phyloP scores from a whole-genome alignment of 2,113 vertebrate species.

The Arenaria interpres region DNA sequence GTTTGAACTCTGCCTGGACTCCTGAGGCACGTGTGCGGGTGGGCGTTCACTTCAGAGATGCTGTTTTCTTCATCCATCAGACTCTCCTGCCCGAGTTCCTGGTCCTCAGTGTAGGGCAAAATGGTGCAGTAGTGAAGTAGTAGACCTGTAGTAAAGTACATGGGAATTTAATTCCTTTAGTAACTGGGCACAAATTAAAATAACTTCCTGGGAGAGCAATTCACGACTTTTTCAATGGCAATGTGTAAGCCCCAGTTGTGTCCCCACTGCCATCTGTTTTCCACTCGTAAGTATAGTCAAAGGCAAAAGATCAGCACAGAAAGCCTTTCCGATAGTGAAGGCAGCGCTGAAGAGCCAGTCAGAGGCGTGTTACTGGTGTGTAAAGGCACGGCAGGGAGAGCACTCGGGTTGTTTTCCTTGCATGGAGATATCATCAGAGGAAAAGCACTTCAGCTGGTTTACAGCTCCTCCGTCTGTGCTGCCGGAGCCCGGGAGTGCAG shows the following conservation, averaged over 20 bases:
- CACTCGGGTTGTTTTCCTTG: background rate
- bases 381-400: background rate
- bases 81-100: background rate
- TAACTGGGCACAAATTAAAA: background rate
- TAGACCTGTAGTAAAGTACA: background rate
- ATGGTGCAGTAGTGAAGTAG: too few species aligned
- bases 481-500: background rate
- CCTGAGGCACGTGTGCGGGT: too few species aligned
- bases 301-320: background rate
- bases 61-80: background rate
- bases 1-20: background rate
- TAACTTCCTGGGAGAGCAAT: background rate
- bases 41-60: background rate
- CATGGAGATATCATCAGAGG: background rate
- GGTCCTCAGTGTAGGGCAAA: background rate
- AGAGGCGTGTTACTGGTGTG: rapidly evolving
- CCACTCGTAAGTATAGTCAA: background rate
- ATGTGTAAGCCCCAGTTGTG: background rate
- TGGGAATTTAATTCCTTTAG: background rate
- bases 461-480: background rate
- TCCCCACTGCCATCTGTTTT: background rate
- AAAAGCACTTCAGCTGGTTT: background rate
- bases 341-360: background rate
- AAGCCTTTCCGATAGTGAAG: background rate
- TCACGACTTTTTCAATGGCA: background rate